phyloP scores from a whole-genome alignment of 1,140 invertebrate genomes.

The Drosophila carrolli region DNA sequence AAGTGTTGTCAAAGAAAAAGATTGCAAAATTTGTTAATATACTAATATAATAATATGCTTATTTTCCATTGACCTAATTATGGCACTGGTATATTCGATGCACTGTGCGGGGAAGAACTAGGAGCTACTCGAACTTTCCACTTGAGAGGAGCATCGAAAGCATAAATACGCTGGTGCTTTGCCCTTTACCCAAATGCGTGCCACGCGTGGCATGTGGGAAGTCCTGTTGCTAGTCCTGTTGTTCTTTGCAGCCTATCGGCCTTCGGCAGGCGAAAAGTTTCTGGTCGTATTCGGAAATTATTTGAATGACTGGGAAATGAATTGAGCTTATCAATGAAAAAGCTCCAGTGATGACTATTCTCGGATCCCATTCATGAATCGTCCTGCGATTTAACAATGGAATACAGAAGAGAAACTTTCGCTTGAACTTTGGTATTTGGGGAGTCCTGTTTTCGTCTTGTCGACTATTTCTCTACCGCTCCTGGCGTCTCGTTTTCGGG shows the following conservation, averaged over 20 bases:
- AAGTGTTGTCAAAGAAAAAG: no score
- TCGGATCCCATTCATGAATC: conserved; percentile 48
- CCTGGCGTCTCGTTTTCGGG: background rate
- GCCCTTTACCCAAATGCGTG: conserved; percentile 60
- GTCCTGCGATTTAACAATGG: background rate
- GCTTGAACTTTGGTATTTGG: conserved; percentile 64
- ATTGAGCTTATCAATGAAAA: conserved; percentile 65
- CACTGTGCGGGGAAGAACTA: conserved; percentile 11
- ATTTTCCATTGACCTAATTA: no score
- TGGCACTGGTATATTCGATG: background rate
- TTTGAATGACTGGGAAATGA: conserved; percentile 55
- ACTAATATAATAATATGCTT: no score
- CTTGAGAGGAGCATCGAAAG: conserved; percentile 11
- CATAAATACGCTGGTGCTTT: conserved; percentile 50
- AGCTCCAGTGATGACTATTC: conserved; percentile 54
- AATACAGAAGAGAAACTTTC: conserved; percentile 1
- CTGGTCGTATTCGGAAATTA: conserved; percentile 10
- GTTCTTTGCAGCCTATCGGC: conserved; percentile 8
- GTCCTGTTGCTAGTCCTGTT: conserved; percentile 30
- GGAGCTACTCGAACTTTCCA: conserved; percentile 39
- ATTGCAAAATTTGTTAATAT: no score
- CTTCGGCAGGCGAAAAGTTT: conserved; percentile 18
- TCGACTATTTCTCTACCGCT: background rate
- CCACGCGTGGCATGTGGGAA: conserved; percentile 64
- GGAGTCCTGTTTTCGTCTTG: background rate